Evolutionary conservation across 2,888 invertebrate genomes (phyloP).

Genomic region (Oxyteleia sp.): DNA sequence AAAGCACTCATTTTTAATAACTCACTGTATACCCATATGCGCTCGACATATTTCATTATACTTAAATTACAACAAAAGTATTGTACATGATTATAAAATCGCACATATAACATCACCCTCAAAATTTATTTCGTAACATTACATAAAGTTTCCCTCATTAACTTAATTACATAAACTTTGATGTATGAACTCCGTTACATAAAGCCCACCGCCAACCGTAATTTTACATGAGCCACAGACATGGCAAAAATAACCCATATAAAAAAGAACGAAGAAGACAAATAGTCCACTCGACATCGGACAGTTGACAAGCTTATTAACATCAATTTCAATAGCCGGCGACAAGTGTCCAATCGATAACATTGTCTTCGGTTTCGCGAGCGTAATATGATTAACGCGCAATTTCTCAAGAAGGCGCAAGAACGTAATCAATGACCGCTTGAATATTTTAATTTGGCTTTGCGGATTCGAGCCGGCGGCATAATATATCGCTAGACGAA

Average conservation of each 20-base stretch:
- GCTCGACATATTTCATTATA: no score
- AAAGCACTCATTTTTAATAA: no score
- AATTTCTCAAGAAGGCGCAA: slow-evolving; percentile 25
- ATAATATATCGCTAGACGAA: slow-evolving; percentile 81
- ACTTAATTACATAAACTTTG: neutral
- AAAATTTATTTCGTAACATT: neutral
- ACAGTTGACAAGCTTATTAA: slow-evolving; percentile 17
- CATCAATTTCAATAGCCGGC: neutral
- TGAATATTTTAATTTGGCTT: slow-evolving; percentile 76
- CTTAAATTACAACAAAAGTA: neutral
- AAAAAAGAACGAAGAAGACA: neutral
- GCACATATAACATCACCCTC: neutral
- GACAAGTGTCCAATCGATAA: slow-evolving; percentile 40
- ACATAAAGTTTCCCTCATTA: slow-evolving; percentile 1
- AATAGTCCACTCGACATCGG: neutral
- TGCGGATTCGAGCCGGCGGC: slow-evolving; percentile 65
- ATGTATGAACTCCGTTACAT: slow-evolving; percentile 1
- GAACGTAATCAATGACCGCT: slow-evolving; percentile 67
- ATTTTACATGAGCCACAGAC: neutral
- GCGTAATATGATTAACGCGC: slow-evolving; percentile 37
- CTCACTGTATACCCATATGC: no score
- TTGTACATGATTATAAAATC: neutral
- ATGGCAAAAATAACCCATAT: neutral
- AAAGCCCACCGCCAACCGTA: neutral
- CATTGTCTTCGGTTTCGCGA: slow-evolving; percentile 18